Conservation (phyloP, 2,113 vertebrate genomes). For the Columba janthina region DNA sequence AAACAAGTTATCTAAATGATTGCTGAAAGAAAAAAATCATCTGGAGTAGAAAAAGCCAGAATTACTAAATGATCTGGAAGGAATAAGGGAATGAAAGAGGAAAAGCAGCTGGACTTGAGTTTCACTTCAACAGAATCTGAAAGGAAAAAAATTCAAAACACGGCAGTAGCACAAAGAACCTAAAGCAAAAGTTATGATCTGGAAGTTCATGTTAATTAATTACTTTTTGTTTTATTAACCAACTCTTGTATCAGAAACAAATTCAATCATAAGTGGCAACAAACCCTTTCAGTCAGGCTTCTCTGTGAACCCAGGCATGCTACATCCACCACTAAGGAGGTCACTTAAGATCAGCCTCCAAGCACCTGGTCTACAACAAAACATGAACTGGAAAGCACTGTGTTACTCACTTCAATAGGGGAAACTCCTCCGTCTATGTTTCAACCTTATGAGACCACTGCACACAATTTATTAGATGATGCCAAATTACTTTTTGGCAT, state of each 20-base stretch:
- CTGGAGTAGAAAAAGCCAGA: neutral
- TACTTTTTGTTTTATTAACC: neutral
- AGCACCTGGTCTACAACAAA: fast-evolving
- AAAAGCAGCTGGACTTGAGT: neutral
- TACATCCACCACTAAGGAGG: neutral
- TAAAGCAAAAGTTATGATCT: neutral
- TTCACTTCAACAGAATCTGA: neutral
- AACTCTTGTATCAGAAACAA: neutral
- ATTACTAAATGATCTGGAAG: fast-evolving
- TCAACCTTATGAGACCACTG: neutral
- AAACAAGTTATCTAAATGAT: neutral
- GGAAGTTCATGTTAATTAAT: neutral
- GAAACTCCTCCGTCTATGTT: neutral
- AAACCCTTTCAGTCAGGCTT: neutral
- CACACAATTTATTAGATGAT: neutral
- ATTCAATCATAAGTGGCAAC: neutral
- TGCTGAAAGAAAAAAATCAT: neutral
- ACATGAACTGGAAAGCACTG: neutral
- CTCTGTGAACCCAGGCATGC: neutral
- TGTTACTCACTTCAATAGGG: neutral
- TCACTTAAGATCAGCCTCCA: neutral
- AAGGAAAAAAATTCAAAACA: neutral
- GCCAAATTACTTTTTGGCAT: neutral
- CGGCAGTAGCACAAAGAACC: neutral
- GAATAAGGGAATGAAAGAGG: neutral